These are phyloP conservation scores for Hippasteria phrygiana DNA, from an alignment of 53 echinoderm and acorn worm species.

Conservation along the genomic window DNA sequence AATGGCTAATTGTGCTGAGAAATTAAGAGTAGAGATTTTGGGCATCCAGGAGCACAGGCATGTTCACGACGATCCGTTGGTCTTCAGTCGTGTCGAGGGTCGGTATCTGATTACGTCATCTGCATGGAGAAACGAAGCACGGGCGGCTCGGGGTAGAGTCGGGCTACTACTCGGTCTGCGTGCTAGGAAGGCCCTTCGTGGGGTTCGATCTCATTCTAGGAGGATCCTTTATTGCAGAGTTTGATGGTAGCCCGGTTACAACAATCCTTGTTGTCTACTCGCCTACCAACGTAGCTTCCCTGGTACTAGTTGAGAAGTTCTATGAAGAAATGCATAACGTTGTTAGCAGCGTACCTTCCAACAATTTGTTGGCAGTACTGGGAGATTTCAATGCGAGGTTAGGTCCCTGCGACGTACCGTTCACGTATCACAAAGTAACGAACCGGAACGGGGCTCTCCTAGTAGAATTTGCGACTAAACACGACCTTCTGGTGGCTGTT, in stretches of 20 bases:
- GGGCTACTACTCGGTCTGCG: neutral
- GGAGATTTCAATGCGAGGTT: neutral
- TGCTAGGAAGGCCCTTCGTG: neutral
- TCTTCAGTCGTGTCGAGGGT: neutral
- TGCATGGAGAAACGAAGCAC: conserved; percentile 4
- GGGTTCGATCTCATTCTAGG: neutral
- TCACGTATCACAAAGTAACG: neutral
- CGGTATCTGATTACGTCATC: neutral
- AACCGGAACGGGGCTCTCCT: neutral
- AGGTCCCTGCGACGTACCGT: neutral
- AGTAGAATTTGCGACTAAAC: neutral
- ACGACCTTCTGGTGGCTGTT: neutral
- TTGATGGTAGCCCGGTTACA: neutral
- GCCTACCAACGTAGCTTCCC: neutral
- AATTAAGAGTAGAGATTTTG: neutral
- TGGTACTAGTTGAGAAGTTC: neutral
- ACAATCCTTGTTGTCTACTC: neutral
- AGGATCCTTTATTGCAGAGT: neutral
- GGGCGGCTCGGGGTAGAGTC: neutral
- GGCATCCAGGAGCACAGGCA: neutral
- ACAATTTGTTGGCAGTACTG: neutral
- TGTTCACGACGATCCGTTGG: neutral
- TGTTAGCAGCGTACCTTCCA: neutral
- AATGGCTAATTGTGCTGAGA: neutral
- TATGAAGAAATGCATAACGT: neutral